These are phyloP conservation scores for Sinhomidia bicolor DNA, from an alignment of 2,888 invertebrate genomes.

Conservation along the genomic window DNA sequence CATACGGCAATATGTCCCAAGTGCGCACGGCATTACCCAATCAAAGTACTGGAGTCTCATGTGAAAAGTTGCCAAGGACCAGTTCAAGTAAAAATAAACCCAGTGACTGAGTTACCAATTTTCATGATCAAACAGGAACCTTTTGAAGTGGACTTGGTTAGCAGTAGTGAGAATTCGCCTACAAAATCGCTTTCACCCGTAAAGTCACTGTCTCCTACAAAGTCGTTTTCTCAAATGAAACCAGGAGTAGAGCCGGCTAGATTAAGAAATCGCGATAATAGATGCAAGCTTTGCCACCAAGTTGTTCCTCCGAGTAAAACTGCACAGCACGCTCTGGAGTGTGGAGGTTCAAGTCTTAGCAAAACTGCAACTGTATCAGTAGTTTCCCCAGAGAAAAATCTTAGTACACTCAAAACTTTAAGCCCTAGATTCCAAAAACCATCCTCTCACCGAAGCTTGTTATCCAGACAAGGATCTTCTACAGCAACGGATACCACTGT, in stretches of 20 bases:
- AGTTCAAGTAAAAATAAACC: neutral
- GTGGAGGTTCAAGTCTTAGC: constrained; percentile 48
- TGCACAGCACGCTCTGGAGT: constrained; percentile 74
- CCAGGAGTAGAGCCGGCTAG: constrained; percentile 41
- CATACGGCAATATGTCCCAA: constrained; percentile 64
- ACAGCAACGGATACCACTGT: neutral
- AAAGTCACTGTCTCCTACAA: too few relatives aligned
- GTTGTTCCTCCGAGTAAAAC: constrained; percentile 74
- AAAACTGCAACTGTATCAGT: neutral
- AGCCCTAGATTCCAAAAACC: neutral
- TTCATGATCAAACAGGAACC: constrained; percentile 35
- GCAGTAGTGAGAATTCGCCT: constrained; percentile 32
- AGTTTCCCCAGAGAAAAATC: constrained; percentile 2
- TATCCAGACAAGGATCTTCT: neutral
- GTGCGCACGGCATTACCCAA: constrained; percentile 70
- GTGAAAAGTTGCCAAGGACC: constrained; percentile 1
- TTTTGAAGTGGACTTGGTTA: neutral
- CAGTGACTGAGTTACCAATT: neutral
- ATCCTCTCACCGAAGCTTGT: neutral
- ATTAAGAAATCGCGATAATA: constrained; percentile 74
- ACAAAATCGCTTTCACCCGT: constrained; percentile 23
- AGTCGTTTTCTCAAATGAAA: neutral
- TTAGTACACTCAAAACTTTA: neutral
- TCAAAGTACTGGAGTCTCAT: constrained; percentile 41
- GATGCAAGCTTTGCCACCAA: constrained; percentile 73